Conservation (phyloP, 2,797 vertebrate genomes). For the Sebastes nivosus region DNA sequence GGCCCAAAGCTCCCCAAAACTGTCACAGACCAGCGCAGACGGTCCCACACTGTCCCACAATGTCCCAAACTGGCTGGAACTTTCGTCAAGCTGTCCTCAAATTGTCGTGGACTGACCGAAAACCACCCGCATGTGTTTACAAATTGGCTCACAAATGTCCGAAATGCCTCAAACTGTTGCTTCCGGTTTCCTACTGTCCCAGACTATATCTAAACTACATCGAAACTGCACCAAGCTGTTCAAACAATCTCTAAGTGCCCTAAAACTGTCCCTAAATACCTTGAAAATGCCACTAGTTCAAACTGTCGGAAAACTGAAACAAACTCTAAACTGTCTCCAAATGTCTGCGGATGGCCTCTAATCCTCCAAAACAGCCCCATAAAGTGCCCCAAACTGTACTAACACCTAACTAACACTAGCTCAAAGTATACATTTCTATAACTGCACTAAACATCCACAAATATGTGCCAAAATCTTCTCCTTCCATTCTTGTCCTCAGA, state of each 20-base stretch:
- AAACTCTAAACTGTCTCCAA: background rate
- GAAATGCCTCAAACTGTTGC: background rate
- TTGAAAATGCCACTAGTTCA: background rate
- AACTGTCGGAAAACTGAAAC: background rate
- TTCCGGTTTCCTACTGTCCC: background rate
- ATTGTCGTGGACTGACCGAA: conserved; percentile 21
- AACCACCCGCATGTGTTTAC: conserved; percentile 14
- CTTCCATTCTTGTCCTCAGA: background rate
- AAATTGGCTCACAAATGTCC: conserved; percentile 11
- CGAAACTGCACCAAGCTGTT: background rate
- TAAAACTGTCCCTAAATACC: background rate
- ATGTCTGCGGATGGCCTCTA: background rate
- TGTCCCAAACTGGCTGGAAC: background rate
- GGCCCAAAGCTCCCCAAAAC: background rate
- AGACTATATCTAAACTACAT: background rate
- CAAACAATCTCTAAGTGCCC: background rate
- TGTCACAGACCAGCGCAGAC: conserved; percentile 6
- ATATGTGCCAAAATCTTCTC: background rate
- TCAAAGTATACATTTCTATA: background rate
- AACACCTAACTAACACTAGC: background rate
- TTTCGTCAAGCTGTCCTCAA: conserved; percentile 25
- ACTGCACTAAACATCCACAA: background rate
- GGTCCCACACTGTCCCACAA: conserved; percentile 14
- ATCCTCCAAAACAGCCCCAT: background rate
- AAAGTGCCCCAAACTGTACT: background rate